Conservation (phyloP, 2,888 invertebrate species). For the Alcis repandata region DNA sequence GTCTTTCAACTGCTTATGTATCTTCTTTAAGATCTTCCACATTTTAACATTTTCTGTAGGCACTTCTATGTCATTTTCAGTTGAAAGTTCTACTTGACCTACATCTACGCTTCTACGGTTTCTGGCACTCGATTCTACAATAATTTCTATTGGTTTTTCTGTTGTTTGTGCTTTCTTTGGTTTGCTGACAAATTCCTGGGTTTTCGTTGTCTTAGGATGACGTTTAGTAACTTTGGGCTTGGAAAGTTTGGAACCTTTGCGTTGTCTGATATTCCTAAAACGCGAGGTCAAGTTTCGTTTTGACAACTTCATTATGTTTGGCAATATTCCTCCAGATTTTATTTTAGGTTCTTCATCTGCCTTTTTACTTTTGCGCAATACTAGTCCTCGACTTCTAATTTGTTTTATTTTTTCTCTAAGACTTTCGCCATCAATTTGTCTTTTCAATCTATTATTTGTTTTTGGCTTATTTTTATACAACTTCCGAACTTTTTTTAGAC, state of each 20-base stretch:
- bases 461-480: slow-evolving; percentile 49
- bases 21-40: slow-evolving; percentile 63
- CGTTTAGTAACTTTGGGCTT: slow-evolving; percentile 36
- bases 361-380: slow-evolving; percentile 38
- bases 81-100: slow-evolving; percentile 32
- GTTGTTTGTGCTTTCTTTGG: neutral
- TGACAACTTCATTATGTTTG: slow-evolving; percentile 51
- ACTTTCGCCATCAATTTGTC: slow-evolving; percentile 52
- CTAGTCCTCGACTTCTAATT: slow-evolving; percentile 46
- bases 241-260: slow-evolving; percentile 4
- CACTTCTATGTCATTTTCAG: slow-evolving; percentile 65
- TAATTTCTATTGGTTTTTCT: slow-evolving; percentile 22
- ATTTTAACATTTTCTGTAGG: slow-evolving; percentile 57
- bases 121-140: slow-evolving; percentile 30
- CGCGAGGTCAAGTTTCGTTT: slow-evolving; percentile 44
- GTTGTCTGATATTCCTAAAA: slow-evolving; percentile 43
- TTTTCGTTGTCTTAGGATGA: slow-evolving; percentile 33
- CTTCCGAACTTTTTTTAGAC: slow-evolving; percentile 59
- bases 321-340: slow-evolving; percentile 52
- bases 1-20: slow-evolving; percentile 63
- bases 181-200: slow-evolving; percentile 9
- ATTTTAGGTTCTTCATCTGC: slow-evolving; percentile 49
- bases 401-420: slow-evolving; percentile 44
- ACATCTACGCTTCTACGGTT: slow-evolving; percentile 43
- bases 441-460: slow-evolving; percentile 51